These are phyloP conservation scores for Synanthedon tipuliformis DNA, from an alignment of 2,888 invertebrate genomes.

Conservation along the genomic window DNA sequence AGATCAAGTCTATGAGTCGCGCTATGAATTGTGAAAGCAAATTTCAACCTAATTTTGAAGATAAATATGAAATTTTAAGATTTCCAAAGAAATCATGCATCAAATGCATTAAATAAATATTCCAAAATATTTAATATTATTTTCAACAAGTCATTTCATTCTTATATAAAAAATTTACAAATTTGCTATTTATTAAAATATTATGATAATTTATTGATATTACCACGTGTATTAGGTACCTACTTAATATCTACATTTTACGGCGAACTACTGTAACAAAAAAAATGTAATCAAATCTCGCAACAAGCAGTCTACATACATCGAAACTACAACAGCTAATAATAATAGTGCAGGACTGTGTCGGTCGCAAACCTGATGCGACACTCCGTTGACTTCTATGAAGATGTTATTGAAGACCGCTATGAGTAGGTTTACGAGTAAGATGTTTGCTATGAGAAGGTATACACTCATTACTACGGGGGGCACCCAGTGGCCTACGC, in stretches of 20 bases:
- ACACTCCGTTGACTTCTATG: slow-evolving; percentile 93
- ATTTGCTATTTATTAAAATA: too few species aligned
- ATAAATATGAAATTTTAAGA: too few species aligned
- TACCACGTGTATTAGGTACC: too few species aligned
- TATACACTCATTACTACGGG: slow-evolving; percentile 97
- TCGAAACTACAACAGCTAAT: slow-evolving; percentile 23
- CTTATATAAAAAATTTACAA: too few species aligned
- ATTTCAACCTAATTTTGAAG: too few species aligned
- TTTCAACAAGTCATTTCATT: too few species aligned
- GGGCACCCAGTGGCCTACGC: slow-evolving; percentile 93
- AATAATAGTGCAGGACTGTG: slow-evolving; percentile 10
- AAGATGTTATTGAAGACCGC: slow-evolving; percentile 99
- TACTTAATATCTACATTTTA: not conserved
- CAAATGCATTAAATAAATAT: too few species aligned
- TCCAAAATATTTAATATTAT: too few species aligned
- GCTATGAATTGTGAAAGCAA: too few species aligned
- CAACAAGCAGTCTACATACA: slow-evolving; percentile 36
- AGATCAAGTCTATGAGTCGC: too few species aligned
- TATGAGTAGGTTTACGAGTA: slow-evolving; percentile 96
- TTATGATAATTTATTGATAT: too few species aligned
- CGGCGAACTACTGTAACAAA: slow-evolving; percentile 1
- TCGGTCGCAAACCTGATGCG: slow-evolving; percentile 83
- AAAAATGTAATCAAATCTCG: slow-evolving; percentile 48
- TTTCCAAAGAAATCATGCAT: too few species aligned
- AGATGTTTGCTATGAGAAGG: slow-evolving; percentile 95